Evolutionary conservation across 2,113 vertebrate species (phyloP), one percentile per base, ranked within the genome.

Genomic region (Natator depressus): DNA sequence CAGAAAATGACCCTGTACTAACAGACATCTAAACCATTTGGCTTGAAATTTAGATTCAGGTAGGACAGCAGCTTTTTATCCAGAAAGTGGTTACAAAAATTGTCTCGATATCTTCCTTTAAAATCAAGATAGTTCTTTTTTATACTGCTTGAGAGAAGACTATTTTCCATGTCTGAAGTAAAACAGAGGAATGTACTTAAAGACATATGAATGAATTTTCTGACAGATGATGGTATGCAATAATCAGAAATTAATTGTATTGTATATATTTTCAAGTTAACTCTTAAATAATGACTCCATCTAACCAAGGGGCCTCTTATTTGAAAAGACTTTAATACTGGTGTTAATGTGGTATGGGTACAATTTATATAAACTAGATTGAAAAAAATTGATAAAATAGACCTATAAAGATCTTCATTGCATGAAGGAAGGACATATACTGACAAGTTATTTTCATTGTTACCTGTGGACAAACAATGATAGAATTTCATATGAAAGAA

Each of bases 391-490:
- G 38, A 38, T 47, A 87, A 87, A n/a, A 20, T 3, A n/a, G 8
- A 29, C 55, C 5, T 50, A 59, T 38, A 82, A 62, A 57, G 72
- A 80, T 80, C 24, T 87, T 35, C 78, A 25, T 47, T 27, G 75
- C 25, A 47, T 46, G 24, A 12, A 46, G 75, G 24, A 6, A 12
- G 75, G 12, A 78, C 12, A 29, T 51, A 51, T 51, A 38, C 24
- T 78, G 20, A 50, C 42, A 62, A 83, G 7, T 16, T 46, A 31
- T 91, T 59, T 69, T 55, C n/a, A 50, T 7, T 75, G 38, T 84
- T 54, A 87, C 62, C 85, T 91, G 53, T 82, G 35, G 91, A 80
- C 16, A 53, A 90, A 25, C 7, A 69, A 55, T 31, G 84, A 75
- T 80, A 1, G 16, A 88, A 84, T 85, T 90, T 62, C 0, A 0